Percentiles rank a stretch among this genome's conserved stretches.
phyloP scores from a whole-genome alignment of 2,888 invertebrate species.

The Diachrysia chrysitis region DNA sequence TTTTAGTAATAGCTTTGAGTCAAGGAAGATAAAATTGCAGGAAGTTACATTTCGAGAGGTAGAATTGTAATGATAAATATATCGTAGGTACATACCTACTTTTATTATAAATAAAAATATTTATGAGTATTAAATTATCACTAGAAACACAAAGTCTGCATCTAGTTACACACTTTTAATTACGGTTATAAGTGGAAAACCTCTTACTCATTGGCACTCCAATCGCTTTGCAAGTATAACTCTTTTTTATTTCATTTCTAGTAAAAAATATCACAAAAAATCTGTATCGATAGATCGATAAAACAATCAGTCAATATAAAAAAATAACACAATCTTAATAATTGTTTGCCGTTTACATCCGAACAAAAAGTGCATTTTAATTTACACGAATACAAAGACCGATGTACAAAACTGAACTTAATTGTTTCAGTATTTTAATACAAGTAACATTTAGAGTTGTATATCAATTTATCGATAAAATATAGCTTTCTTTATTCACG shows the following conservation, averaged over 20 bases:
- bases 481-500: constrained; percentile 7
- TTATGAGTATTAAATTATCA: no score
- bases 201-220: neutral
- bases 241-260: neutral
- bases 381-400: constrained; percentile 34
- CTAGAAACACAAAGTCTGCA: no score
- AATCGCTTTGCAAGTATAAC: neutral
- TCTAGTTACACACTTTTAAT: no score
- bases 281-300: neutral
- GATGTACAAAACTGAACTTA: constrained; percentile 29
- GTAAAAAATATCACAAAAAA: neutral
- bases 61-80: no score
- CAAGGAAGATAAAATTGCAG: no score
- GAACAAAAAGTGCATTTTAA: constrained; percentile 33
- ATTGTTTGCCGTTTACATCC: constrained; percentile 10
- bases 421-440: constrained; percentile 18
- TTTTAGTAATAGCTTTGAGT: no score
- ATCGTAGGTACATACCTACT: no score
- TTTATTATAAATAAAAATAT: no score
- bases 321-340: constrained; percentile 10
- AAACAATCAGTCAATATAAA: constrained; percentile 11
- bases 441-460: constrained; percentile 23
- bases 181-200: neutral
- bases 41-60: no score
- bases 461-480: constrained; percentile 25